Conservation (phyloP, 53 echinoderm and acorn worm species). For the Crossaster papposus region DNA sequence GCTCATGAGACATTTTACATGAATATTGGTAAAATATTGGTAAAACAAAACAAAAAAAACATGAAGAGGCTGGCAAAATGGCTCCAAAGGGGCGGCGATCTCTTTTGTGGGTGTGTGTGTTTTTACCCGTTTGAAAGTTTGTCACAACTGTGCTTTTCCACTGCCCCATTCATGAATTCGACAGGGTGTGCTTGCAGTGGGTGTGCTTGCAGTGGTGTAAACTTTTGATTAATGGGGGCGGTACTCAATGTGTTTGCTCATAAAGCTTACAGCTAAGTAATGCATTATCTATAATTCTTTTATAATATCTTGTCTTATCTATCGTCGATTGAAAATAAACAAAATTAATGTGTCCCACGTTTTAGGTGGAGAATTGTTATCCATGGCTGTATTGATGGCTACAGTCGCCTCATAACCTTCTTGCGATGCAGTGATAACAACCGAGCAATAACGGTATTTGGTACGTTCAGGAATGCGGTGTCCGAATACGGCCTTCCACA, state of each 20-base stretch:
- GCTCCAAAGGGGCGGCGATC: too few species aligned
- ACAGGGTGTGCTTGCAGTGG: background rate
- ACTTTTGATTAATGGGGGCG: too few species aligned
- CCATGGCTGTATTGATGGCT: slow-evolving; percentile 74
- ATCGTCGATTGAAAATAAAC: too few species aligned
- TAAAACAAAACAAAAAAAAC: too few species aligned
- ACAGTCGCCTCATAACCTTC: slow-evolving; percentile 44
- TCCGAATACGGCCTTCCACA: slow-evolving; percentile 49
- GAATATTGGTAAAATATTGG: too few species aligned
- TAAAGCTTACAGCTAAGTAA: too few species aligned
- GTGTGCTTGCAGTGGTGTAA: background rate
- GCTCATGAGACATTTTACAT: too few species aligned
- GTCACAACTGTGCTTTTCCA: background rate
- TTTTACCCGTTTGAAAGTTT: background rate
- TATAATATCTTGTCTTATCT: too few species aligned
- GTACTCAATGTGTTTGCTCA: too few species aligned
- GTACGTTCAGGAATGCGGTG: slow-evolving; percentile 48
- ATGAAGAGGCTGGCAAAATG: too few species aligned
- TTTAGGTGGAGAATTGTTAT: slow-evolving; percentile 63
- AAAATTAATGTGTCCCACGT: background rate
- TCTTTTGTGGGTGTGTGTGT: too few species aligned
- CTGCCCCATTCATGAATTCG: background rate
- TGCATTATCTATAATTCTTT: too few species aligned
- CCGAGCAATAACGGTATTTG: slow-evolving; percentile 37
- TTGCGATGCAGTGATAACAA: slow-evolving; percentile 59